A percentile compares a stretch with the other conserved stretches of the same genome.
These are phyloP conservation scores for Ips nitidus DNA, from an alignment of 1,140 invertebrate genomes.

Conservation along the genomic window DNA sequence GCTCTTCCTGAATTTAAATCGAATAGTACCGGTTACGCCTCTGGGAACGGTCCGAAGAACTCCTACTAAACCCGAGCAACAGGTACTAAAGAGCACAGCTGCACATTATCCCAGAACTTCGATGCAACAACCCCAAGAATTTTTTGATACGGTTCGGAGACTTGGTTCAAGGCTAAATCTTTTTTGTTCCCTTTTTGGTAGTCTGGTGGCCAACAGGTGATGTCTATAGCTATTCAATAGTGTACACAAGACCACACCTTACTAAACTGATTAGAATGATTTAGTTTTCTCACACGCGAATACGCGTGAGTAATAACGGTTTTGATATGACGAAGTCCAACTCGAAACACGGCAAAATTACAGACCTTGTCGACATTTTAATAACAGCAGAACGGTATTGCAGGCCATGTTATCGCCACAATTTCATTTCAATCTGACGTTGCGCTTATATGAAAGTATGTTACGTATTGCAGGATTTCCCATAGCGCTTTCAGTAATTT, in stretches of 20 bases:
- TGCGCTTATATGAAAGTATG: too few species aligned
- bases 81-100: constrained; percentile 15
- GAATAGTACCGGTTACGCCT: neutral
- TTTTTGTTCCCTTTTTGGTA: neutral
- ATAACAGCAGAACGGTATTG: neutral
- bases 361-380: neutral
- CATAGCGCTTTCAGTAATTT: too few species aligned
- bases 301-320: constrained; percentile 8
- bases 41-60: constrained; percentile 1
- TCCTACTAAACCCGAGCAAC: constrained; percentile 10
- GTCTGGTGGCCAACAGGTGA: too few species aligned
- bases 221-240: too few species aligned
- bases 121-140: constrained; percentile 19
- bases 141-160: constrained; percentile 13
- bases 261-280: too few species aligned
- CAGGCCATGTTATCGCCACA: constrained; percentile 1
- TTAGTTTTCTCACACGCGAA: neutral
- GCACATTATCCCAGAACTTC: constrained; percentile 7
- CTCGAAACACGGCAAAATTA: neutral
- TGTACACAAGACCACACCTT: too few species aligned
- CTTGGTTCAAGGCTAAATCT: constrained; percentile 4
- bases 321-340: neutral
- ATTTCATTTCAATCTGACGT: neutral
- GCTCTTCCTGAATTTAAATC: too few species aligned
- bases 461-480: too few species aligned